phyloP scores from a whole-genome alignment of 2,888 invertebrate genomes.

The Amphipyra tragopoginis region DNA sequence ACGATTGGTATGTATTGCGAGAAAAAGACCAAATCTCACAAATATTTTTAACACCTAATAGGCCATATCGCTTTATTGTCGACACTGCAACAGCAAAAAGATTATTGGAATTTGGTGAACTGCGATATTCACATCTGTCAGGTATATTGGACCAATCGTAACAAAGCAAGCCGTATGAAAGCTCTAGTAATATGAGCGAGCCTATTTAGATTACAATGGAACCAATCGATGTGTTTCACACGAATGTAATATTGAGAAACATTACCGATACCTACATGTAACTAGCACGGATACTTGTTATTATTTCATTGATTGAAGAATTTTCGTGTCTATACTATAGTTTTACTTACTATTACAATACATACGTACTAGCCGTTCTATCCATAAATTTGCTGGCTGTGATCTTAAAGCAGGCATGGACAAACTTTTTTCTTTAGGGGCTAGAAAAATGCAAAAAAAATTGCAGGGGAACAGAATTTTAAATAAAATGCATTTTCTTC shows the following conservation, averaged over 20 bases:
- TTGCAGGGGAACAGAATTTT: too few species aligned
- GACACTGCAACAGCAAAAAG: slow-evolving; percentile 10
- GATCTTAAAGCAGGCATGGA: too few species aligned
- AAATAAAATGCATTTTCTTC: too few species aligned
- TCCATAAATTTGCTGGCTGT: too few species aligned
- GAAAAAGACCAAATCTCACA: too few species aligned
- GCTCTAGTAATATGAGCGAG: background rate
- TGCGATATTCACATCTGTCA: slow-evolving; percentile 2
- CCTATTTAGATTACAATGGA: slow-evolving; percentile 1
- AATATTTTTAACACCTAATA: too few species aligned
- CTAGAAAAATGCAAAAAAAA: too few species aligned
- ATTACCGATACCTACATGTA: background rate
- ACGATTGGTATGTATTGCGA: too few species aligned
- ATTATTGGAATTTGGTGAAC: slow-evolving; percentile 9
- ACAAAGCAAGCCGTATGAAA: background rate
- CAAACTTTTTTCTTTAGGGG: too few species aligned
- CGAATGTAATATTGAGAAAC: background rate
- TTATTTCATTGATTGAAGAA: background rate
- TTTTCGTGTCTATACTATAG: too few species aligned
- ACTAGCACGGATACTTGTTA: background rate
- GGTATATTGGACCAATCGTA: slow-evolving; percentile 8
- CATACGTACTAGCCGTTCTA: too few species aligned
- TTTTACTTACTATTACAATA: too few species aligned
- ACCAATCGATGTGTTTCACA: background rate
- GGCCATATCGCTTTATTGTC: background rate